Evolutionary conservation across 92 coral and sea anemone genomes (phyloP).

Genomic region (Siderastrea radians): DNA sequence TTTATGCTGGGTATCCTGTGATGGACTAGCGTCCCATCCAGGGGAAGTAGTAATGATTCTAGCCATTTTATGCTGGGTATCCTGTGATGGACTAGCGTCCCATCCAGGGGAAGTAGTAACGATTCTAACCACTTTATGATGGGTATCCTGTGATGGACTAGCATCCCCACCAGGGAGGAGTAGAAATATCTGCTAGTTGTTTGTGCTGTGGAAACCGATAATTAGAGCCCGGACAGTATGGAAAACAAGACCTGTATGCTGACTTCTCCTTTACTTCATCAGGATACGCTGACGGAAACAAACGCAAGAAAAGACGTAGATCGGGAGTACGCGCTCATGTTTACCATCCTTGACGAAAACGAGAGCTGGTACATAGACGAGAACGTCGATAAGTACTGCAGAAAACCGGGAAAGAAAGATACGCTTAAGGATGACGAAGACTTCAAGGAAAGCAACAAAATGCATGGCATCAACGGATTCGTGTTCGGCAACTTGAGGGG

Average conservation of each 20-base stretch:
- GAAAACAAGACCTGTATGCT: background rate
- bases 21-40: too few relatives aligned
- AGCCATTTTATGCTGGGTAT: too few relatives aligned
- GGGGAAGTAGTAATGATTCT: too few relatives aligned
- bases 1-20: too few relatives aligned
- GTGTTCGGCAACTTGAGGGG: conserved; percentile 84
- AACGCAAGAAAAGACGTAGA: conserved; percentile 68
- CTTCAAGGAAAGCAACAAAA: conserved; percentile 89
- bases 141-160: too few relatives aligned
- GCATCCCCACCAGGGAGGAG: too few relatives aligned
- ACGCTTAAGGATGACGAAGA: conserved; percentile 67
- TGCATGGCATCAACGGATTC: conserved; percentile 88
- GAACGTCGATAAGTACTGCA: conserved; percentile 61
- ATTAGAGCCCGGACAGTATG: too few relatives aligned
- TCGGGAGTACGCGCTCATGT: conserved; percentile 85
- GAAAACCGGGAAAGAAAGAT: conserved; percentile 25
- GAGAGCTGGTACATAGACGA: conserved; percentile 92
- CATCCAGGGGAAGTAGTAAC: too few relatives aligned
- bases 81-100: too few relatives aligned
- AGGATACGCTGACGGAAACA: conserved; percentile 67
- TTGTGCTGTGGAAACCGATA: too few relatives aligned
- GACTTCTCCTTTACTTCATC: background rate
- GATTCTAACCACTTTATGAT: too few relatives aligned
- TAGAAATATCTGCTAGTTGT: too few relatives aligned
- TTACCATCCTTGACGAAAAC: conserved; percentile 88